Evolutionary conservation across 2,113 vertebrate genomes (phyloP).

Genomic region (Melanotaenia duboulayi): DNA sequence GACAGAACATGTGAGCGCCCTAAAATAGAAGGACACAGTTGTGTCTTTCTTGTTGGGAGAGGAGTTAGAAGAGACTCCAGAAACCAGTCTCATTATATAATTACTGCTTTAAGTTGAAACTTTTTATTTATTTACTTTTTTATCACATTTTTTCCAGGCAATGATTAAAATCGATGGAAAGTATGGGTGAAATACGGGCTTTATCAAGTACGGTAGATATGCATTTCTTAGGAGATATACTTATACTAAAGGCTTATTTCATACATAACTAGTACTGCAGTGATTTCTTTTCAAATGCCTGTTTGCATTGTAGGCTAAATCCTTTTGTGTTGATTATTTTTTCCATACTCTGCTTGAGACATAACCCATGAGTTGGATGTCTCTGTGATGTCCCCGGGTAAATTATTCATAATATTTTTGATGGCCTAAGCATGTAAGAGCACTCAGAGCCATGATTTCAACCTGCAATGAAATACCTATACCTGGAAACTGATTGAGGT

Average conservation of each 20-base stretch:
- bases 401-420: conserved; percentile 69
- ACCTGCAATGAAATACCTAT: conserved; percentile 35
- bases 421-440: conserved; percentile 3
- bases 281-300: conserved; percentile 17
- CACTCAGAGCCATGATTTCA: conserved; percentile 14
- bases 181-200: background rate
- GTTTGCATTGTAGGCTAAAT: conserved; percentile 82
- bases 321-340: conserved; percentile 86
- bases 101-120: background rate
- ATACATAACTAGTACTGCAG: conserved; percentile 65
- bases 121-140: background rate
- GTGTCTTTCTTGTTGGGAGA: no score
- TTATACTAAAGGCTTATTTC: conserved; percentile 79
- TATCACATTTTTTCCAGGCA: background rate
- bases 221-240: conserved; percentile 52
- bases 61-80: no score
- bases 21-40: conserved; percentile 29
- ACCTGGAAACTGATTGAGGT: conserved; percentile 56
- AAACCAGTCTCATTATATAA: background rate
- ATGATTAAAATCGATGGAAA: background rate
- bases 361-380: conserved; percentile 30
- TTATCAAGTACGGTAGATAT: conserved; percentile 31
- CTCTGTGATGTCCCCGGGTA: conserved; percentile 33
- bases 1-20: conserved; percentile 56
- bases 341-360: conserved; percentile 64